Base-by-base conservation (phyloP, 2,888 invertebrate genomes). In the Agrilus mali region DNA sequence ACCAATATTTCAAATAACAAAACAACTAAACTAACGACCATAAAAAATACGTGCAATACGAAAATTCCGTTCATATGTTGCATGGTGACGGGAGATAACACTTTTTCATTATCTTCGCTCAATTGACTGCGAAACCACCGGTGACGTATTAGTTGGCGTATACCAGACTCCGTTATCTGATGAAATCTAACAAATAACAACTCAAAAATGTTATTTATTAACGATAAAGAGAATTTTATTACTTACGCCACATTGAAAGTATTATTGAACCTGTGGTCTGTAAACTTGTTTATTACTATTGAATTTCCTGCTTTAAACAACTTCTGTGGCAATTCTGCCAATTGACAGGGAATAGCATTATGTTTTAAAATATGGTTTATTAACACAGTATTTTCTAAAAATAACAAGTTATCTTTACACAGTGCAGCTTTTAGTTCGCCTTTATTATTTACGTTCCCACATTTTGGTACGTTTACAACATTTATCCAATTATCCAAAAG, bases 341-440 rank as follows among this genome's bases (percentile, higher is more conserved):
- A 44, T 22, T 53, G 46, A 41, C 65, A 65, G 7, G 52, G 44
- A 32, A 60, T 40, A 27, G 44, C 39, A 36, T 50, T 50, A 17
- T 53, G 47, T 38, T 54, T 55, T 17, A 57, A 43, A 22, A 58
- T 52, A 13, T 54, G 51, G 2, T 55, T 48, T 57, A 64, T 59
- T 38, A 68, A 50, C 7, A 65, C 60, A 15, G 63, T 57, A 22
- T 59, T 63, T 47, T 70, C 70, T 31, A 70, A 51, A 32, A 67
- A 60, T 2, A 62, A 58, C 7, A 67, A 47, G 6, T 60, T 58
- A 5, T 61, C 51, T 14, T 55, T 51, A 47, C 70, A 71, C 13
- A 71, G 52, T 33, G 59, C 55, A 22, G 55, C 51, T 5, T 54
- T 49, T 12, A 67, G 51, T 40, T 60, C 57, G 3, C 42, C 22